Conservation (phyloP, 2,113 vertebrate species). For the Zosterops japonicus region DNA sequence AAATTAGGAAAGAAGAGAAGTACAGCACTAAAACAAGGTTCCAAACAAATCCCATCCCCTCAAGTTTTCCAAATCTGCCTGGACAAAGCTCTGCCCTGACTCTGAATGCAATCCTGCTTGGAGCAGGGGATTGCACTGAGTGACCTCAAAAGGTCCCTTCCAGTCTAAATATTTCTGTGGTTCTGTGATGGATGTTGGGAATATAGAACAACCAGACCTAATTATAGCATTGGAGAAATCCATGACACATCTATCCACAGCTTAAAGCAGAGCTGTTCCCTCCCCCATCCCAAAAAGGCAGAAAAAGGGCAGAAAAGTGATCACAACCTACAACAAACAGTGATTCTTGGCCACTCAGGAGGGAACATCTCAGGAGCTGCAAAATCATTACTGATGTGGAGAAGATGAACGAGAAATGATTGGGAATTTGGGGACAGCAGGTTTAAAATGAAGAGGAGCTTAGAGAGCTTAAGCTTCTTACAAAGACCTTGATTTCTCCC, state of each 20-base stretch:
- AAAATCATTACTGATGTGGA: not conserved
- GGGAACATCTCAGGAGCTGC: not conserved
- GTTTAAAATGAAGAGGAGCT: not conserved
- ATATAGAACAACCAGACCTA: slow-evolving; percentile 2
- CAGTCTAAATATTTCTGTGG: not conserved
- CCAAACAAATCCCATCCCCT: not conserved
- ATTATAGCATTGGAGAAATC: slow-evolving; percentile 10
- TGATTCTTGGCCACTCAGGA: not conserved
- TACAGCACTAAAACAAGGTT: not conserved
- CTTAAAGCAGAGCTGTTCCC: not conserved
- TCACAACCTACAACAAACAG: not conserved
- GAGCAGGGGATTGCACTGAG: not conserved
- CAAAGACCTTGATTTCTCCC: not conserved
- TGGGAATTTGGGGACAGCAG: not conserved
- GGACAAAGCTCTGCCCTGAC: not conserved
- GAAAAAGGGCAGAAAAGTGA: not conserved
- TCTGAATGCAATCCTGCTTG: not conserved
- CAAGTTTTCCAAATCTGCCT: not conserved
- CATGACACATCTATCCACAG: not conserved
- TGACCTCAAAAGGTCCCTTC: not conserved
- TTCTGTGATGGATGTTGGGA: not conserved
- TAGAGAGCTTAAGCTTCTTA: slow-evolving; percentile 20
- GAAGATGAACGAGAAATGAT: not conserved
- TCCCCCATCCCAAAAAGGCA: not conserved
- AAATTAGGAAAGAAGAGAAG: not conserved